Conservation (phyloP, 2,113 vertebrate species). For the Istiophorus platypterus region DNA sequence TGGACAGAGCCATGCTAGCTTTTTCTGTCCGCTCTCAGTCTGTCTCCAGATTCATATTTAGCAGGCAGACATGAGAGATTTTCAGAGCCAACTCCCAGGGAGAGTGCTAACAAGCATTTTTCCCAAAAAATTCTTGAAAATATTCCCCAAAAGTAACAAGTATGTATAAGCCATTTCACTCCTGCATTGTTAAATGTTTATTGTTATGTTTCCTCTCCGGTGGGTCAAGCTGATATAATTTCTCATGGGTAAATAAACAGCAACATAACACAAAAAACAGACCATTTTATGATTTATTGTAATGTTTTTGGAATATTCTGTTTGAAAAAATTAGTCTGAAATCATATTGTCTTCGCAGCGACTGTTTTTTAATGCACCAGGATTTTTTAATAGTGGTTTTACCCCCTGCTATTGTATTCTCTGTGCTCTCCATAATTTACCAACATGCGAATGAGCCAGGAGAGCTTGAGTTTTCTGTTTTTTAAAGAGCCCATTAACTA, state of each 20-base stretch:
- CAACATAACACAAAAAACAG: conserved; percentile 4
- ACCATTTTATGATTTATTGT: neutral
- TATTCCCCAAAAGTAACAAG: neutral
- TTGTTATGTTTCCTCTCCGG: conserved; percentile 12
- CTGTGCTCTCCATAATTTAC: conserved; percentile 41
- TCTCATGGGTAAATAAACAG: conserved; percentile 28
- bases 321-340: neutral
- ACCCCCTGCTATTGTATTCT: conserved; percentile 42
- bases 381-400: conserved; percentile 25
- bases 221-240: conserved; percentile 12
- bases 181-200: neutral
- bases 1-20: neutral
- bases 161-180: neutral
- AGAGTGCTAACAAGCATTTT: neutral
- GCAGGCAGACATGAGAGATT: neutral
- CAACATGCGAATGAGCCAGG: conserved; percentile 41
- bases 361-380: neutral
- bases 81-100: neutral
- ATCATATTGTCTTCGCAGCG: conserved; percentile 16
- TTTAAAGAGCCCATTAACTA: conserved; percentile 60
- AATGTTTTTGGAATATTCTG: conserved; percentile 11
- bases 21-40: neutral
- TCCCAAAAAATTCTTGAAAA: neutral
- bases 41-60: neutral
- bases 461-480: conserved; percentile 36